A percentile compares a stretch with the other conserved stretches of the same genome.
These are phyloP conservation scores for Osmerus mordax DNA, from an alignment of 2,113 vertebrate genomes.

Conservation along the genomic window DNA sequence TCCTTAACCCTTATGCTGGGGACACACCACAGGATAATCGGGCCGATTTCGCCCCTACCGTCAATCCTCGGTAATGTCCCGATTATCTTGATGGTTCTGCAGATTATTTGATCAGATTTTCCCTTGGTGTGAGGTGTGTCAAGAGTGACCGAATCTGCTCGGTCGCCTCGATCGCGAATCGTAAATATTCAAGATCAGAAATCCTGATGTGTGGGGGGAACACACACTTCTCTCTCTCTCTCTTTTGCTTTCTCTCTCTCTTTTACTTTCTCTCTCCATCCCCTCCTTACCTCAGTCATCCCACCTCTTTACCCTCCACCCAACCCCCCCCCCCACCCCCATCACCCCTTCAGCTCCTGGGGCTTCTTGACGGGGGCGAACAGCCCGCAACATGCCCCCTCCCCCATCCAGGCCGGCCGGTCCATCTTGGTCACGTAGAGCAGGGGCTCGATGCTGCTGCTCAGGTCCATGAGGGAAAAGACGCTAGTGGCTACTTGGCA, in stretches of 20 bases:
- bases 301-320: not conserved
- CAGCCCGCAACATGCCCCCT: constrained; percentile 31
- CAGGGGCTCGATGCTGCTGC: constrained; percentile 72
- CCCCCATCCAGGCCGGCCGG: not conserved
- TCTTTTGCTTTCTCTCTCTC: not conserved
- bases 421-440: constrained; percentile 71
- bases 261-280: not conserved
- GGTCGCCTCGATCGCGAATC: too few relatives aligned
- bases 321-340: not conserved
- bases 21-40: too few relatives aligned
- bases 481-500: constrained; percentile 64
- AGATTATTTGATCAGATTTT: too few relatives aligned
- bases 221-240: not conserved
- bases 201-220: too few relatives aligned
- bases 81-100: too few relatives aligned
- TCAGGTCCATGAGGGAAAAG: constrained; percentile 72
- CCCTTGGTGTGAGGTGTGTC: too few relatives aligned
- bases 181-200: too few relatives aligned
- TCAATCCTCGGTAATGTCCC: too few relatives aligned
- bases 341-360: constrained; percentile 23
- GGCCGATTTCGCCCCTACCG: too few relatives aligned
- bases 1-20: constrained; percentile 31
- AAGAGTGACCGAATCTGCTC: too few relatives aligned
- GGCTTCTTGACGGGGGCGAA: constrained; percentile 9
- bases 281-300: not conserved